phyloP scores from a whole-genome alignment of 2,113 vertebrate genomes.

The Sylvilagus bachmani region DNA sequence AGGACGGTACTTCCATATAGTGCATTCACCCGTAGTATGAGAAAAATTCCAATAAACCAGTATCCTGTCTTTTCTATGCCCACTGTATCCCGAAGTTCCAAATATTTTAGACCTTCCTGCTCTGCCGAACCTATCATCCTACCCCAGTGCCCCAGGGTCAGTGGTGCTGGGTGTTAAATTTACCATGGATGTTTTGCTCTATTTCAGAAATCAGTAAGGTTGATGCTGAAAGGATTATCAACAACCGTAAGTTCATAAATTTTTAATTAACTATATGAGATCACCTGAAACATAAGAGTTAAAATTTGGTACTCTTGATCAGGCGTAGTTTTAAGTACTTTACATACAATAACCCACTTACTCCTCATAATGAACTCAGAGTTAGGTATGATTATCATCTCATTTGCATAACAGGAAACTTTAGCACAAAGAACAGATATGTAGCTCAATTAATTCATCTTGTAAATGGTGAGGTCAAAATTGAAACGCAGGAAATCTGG shows the following conservation, averaged over 20 bases:
- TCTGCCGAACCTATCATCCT: background rate
- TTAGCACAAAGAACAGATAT: background rate
- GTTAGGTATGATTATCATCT: background rate
- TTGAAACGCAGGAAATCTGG: background rate
- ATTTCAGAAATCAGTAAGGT: conserved; percentile 81
- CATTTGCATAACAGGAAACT: background rate
- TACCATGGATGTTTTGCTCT: conserved; percentile 50
- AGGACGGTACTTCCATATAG: background rate
- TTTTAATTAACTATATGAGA: conserved; percentile 25
- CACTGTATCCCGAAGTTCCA: background rate
- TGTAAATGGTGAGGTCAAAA: background rate
- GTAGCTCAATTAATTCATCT: background rate
- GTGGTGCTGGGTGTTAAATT: background rate
- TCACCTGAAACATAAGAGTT: background rate
- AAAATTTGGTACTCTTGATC: background rate
- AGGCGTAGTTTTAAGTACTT: background rate
- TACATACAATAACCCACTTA: background rate
- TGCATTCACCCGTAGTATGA: background rate
- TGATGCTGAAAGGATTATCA: conserved; percentile 76
- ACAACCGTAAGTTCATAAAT: conserved; percentile 76
- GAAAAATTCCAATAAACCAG: background rate
- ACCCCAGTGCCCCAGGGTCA: background rate
- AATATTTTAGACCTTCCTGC: background rate
- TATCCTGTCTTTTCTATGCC: background rate
- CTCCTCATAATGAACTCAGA: background rate